A percentile compares a stretch with the other conserved stretches of the same genome.
phyloP scores from a whole-genome alignment of 1,140 invertebrate species.

The Rhopalosiphum maidis region DNA sequence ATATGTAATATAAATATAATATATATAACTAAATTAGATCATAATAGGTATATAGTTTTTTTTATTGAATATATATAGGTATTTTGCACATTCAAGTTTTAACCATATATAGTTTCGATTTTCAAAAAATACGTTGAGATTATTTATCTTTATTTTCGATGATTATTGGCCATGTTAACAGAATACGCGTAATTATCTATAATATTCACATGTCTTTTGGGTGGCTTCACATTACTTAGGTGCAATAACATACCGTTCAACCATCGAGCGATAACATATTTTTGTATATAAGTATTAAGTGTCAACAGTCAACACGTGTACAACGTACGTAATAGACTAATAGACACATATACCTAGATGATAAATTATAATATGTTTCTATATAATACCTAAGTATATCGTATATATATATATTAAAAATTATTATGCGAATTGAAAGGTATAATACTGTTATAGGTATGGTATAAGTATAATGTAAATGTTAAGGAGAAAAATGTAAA shows the following conservation, averaged over 20 bases:
- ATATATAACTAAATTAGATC: no score
- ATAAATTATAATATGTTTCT: not conserved
- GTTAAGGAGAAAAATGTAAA: no score
- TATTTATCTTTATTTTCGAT: not conserved
- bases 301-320: slow-evolving; percentile 28
- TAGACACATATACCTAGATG: no score
- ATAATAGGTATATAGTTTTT: no score
- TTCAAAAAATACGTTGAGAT: not conserved
- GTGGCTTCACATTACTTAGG: not conserved
- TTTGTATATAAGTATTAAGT: slow-evolving; percentile 8
- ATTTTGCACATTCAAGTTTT: no score
- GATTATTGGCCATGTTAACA: slow-evolving; percentile 10
- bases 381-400: not conserved
- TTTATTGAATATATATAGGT: no score
- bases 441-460: not conserved
- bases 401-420: not conserved
- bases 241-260: not conserved
- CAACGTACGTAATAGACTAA: not conserved
- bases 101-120: not conserved
- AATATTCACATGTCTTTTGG: not conserved
- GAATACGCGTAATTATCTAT: not conserved
- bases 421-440: not conserved
- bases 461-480: no score
- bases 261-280: not conserved
- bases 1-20: no score